Conservation (phyloP, 2,888 invertebrate species). For the Euclidia mi region DNA sequence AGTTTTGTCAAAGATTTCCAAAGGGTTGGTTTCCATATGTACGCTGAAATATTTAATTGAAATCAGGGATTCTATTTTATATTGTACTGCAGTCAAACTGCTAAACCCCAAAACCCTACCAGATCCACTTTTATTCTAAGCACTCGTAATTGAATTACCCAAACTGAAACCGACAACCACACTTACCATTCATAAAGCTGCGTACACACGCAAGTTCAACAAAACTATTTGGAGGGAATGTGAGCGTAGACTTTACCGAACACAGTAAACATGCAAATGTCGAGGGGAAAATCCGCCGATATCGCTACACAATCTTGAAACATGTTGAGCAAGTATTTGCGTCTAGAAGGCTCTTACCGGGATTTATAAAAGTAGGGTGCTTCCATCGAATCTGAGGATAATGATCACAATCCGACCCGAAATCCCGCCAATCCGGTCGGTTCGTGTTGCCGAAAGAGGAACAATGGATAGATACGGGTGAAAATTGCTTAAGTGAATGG, state of each 20-base stretch:
- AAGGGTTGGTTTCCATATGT: no score
- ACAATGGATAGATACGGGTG: slow-evolving; percentile 15
- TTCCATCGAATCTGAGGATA: slow-evolving; percentile 75
- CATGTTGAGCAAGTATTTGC: slow-evolving; percentile 71
- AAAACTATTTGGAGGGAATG: slow-evolving; percentile 23
- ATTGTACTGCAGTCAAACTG: neutral
- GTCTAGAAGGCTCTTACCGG: slow-evolving; percentile 69
- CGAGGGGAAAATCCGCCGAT: slow-evolving; percentile 57
- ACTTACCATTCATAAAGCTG: neutral
- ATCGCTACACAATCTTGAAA: slow-evolving; percentile 62
- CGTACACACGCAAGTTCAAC: slow-evolving; percentile 4
- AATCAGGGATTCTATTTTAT: no score
- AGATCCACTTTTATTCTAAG: neutral
- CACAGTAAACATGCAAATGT: slow-evolving; percentile 70
- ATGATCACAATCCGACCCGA: slow-evolving; percentile 74
- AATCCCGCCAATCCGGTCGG: slow-evolving; percentile 68
- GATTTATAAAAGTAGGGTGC: slow-evolving; percentile 74
- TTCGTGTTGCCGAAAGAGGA: slow-evolving; percentile 52
- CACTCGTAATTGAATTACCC: slow-evolving; percentile 8
- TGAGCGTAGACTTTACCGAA: slow-evolving; percentile 47
- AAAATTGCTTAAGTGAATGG: neutral
- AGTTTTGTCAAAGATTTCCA: no score
- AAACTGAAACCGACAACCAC: slow-evolving; percentile 1
- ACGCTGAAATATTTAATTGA: no score
- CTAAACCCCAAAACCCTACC: neutral